Evolutionary conservation across 2,888 invertebrate species (phyloP), one percentile per base, ranked within the genome.

Genomic region (Bruchidius siliquastri): DNA sequence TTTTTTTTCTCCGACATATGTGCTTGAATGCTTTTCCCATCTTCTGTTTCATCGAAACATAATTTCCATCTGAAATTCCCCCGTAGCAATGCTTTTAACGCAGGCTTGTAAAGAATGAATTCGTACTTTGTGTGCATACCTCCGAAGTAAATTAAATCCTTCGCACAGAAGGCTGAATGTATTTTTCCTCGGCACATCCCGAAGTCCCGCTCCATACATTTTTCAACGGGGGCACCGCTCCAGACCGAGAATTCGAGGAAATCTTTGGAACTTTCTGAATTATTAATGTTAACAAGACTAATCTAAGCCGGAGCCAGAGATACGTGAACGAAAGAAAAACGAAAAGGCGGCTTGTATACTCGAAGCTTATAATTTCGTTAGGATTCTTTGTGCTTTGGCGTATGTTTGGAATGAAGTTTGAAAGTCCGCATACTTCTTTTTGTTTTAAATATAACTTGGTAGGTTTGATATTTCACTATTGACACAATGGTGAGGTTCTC

Each of bases 231-330:
- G 72, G 72, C 71, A 77, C 76, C 78, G 26, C 79, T 77, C 77
- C 72, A 76, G 78, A 77, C 76, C 49, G 49, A 49, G 49, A 49
- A 49, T 49, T 49, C 49, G 78, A 77, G 79, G 74, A 80, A 81
- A 81, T 80, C 80, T 79, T 80, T 78, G 73, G 75, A 75, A 73
- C 76, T 73, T 74, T 73, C 75, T 84, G 81, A 80, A 84, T 84
- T 84, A 84, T 84, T 84, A 80, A 84, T 77, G 81, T 72, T 81
- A 81, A 83, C 81, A 77, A 79, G 80, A 79, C 80, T 83, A 84
- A 84, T 83, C 83, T 81, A 80, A 77, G 78, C 79, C 75, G 78
- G 80, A 81, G 79, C 79, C 78, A 76, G 76, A 76, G 80, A 79
- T 78, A 79, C 81, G 78, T 75, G 49, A 49, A 73, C 74, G 74